Evolutionary conservation across 2,113 vertebrate genomes (phyloP).

Genomic region (Telmatochromis brachygnathus): DNA sequence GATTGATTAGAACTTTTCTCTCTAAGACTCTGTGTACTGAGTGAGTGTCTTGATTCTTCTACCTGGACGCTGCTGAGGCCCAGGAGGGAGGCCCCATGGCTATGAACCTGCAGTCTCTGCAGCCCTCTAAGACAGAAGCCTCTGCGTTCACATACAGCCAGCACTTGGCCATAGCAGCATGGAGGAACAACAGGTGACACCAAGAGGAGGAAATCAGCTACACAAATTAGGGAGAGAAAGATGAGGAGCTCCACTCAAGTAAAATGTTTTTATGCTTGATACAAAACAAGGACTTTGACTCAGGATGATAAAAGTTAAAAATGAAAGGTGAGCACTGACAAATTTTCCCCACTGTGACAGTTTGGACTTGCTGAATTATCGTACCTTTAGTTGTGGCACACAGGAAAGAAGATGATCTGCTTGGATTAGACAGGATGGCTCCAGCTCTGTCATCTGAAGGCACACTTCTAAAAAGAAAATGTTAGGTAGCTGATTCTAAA

Average conservation of each 20-base stretch:
- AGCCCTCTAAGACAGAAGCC: slow-evolving; percentile 67
- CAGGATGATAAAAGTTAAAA: not conserved
- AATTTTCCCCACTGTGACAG: not conserved
- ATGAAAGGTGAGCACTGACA: not conserved
- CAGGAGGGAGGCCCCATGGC: slow-evolving; percentile 19
- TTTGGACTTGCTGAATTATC: not conserved
- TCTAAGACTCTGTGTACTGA: not conserved
- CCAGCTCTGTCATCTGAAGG: not conserved
- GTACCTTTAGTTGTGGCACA: slow-evolving; percentile 68
- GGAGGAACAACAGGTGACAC: slow-evolving; percentile 63
- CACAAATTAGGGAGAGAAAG: not conserved
- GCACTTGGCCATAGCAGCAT: slow-evolving; percentile 39
- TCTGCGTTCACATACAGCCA: slow-evolving; percentile 45
- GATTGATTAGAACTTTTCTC: not conserved
- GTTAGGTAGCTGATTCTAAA: not conserved
- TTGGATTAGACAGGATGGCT: not conserved
- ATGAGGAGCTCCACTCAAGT: not conserved
- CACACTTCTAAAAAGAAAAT: not conserved
- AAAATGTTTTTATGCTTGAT: not conserved
- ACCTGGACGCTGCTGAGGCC: slow-evolving; percentile 66
- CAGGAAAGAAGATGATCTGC: slow-evolving; percentile 40
- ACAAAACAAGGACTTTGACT: not conserved
- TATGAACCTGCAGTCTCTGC: slow-evolving; percentile 47
- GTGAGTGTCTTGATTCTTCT: not conserved
- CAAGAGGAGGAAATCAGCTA: slow-evolving; percentile 61